Base-by-base conservation (phyloP, 2,888 invertebrate species). In the Zaprionus lineosus region DNA sequence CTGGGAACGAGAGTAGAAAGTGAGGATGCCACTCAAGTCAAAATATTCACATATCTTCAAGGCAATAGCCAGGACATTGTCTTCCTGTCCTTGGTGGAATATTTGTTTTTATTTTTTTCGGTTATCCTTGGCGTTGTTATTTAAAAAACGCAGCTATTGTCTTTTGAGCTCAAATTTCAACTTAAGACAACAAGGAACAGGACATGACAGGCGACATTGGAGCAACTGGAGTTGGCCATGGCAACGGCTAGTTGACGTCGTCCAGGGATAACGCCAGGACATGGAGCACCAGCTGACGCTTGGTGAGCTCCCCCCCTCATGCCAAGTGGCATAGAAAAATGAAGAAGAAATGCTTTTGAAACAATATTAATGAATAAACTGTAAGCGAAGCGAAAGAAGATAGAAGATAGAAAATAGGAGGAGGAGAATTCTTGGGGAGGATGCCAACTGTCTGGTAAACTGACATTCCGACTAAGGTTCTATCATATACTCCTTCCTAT, bases 161-260 rank as follows among this genome's bases (percentile, higher is more conserved):
- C 83, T 87, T 86, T 86, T 70, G 75, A 78, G 83, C 87, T 86
- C 84, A 83, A 86, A 83, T 86, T 87, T 84, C 87, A 74, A 73
- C 86, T 87, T 83, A 87, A 87, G 86, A 75, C 85, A 83, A 82
- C 74, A 64, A 66, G 61, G 58, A 63, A 67, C 67, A 66, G 81
- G 69, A 81, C 86, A 66, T 76, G 86, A 86, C 84, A 81, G 67
- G 19, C 37, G 16, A 7, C 14, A 36, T n/a, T 9, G 16, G 5
- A 15, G 41, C 11, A 48, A 48, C 9, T 41, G 31, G 36, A 36
- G 39, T 24, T 60, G 50, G 67, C 41, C 66, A 66, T 72, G 69
- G 56, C 67, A 72, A 69, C 73, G 66, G 51, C 52, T 52, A 69
- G 66, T 48, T 60, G 62, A 58, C 57, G 59, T 46, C 61, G 65